A percentile compares a stretch with the other conserved stretches of the same genome.
Evolutionary conservation across 2,113 vertebrate genomes (phyloP).

Genomic region (Bubo blakistoni): DNA sequence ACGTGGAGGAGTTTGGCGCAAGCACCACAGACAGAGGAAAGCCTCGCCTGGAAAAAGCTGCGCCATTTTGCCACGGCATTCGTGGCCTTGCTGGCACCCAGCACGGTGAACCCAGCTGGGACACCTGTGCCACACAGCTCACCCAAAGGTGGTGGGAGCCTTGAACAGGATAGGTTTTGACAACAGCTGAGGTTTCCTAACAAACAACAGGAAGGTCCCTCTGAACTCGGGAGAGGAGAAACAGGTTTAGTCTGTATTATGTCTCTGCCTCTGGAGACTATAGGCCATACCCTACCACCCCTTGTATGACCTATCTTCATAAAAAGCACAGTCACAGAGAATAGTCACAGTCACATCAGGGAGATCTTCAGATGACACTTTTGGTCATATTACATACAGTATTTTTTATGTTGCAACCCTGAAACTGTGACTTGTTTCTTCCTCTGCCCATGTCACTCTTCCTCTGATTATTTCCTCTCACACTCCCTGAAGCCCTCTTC

Average conservation of each 20-base stretch:
- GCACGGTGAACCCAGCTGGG: not conserved
- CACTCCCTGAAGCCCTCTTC: not conserved
- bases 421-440: not conserved
- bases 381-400: rapidly evolving
- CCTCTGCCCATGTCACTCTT: not conserved
- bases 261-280: not conserved
- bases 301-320: not conserved
- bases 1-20: conserved; percentile 56
- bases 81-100: not conserved
- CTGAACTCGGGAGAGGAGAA: not conserved
- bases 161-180: not conserved
- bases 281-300: not conserved
- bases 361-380: not conserved
- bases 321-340: not conserved
- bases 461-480: not conserved
- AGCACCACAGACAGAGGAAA: not conserved
- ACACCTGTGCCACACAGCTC: rapidly evolving
- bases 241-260: not conserved
- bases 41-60: not conserved
- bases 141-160: not conserved
- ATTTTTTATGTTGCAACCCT: not conserved
- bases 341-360: not conserved
- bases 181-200: not conserved
- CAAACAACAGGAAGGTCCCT: not conserved
- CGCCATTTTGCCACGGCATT: not conserved